Percentiles rank a stretch among this genome's conserved stretches.
phyloP scores from a whole-genome alignment of 1,140 invertebrate genomes.

The Micrasema minimum region DNA sequence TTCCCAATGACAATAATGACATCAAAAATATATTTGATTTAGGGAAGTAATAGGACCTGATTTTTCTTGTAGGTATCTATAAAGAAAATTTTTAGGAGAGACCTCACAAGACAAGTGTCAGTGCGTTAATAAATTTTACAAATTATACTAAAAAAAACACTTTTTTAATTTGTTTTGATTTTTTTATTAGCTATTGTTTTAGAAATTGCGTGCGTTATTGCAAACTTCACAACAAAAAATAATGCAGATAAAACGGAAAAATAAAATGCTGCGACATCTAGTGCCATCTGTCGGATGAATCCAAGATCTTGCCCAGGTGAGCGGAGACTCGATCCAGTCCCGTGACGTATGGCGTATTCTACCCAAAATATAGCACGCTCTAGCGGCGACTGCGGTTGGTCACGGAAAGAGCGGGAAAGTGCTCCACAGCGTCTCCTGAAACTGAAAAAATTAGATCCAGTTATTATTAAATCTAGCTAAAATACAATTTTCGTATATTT shows the following conservation, averaged over 20 bases:
- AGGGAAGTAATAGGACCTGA: no score
- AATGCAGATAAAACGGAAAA: background rate
- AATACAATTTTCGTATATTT: no score
- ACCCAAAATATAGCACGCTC: slow-evolving; percentile 59
- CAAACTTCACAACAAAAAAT: background rate
- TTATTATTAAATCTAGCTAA: no score
- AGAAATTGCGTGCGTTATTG: background rate
- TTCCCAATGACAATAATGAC: no score
- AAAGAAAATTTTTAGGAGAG: no score
- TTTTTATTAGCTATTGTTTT: background rate
- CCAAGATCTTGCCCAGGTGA: slow-evolving; percentile 46
- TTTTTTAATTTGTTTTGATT: background rate
- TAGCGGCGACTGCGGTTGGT: slow-evolving; percentile 62
- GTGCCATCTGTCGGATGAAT: slow-evolving; percentile 17
- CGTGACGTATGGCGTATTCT: slow-evolving; percentile 58
- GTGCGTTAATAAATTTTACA: no score
- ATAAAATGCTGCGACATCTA: slow-evolving; percentile 26
- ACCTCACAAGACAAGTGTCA: no score
- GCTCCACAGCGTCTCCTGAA: slow-evolving; percentile 53
- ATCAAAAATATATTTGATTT: no score
- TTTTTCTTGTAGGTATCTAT: no score
- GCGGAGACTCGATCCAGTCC: slow-evolving; percentile 23
- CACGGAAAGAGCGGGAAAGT: slow-evolving; percentile 58
- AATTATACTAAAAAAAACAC: no score
- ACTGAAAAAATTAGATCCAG: slow-evolving; percentile 25